Evolutionary conservation across 2,113 vertebrate species (phyloP), one percentile per base, ranked within the genome.

Genomic region (Malurus melanocephalus): DNA sequence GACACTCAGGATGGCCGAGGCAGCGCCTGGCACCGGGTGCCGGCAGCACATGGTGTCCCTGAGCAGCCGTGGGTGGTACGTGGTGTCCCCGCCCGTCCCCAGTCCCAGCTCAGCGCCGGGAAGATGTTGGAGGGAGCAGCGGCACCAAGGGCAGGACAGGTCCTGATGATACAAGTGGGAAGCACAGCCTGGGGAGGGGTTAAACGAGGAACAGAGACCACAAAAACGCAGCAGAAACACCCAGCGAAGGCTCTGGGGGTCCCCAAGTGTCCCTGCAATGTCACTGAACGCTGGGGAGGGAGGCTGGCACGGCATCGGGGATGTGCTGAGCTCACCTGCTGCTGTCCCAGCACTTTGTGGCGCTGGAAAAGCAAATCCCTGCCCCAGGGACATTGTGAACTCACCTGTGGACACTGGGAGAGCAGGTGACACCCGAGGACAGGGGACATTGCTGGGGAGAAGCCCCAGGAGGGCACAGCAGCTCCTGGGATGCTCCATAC

Each of bases 21-120:
- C 83, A 77, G 90, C 3, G 22, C 83, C 90, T 56, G 87, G 61
- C 71, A 65, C 90, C 26, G 35, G 43, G 61, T 3, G 3, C 61
- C 4, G 10, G 65, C 4, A 7, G 59, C 9, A 18, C 30, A 3
- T 6, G 21, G 11, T 32, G 67, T 38, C 86, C 81, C 78, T 22
- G 13, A 28, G 74, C 42, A 15, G 8, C 53, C 30, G 38, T 38
- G 38, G 0, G 57, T 2, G 23, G 69, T 8, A n/a, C 38, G 8
- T 0, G 13, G n/a, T 23, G 65, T 68, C 84, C 83, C 83, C 26
- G 30, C 65, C 55, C 35, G 35, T 13, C 51, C 51, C 60, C 43
- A 11, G 21, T 4, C 74, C 65, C 0, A 11, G 84, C 51, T 6
- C 0, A 2, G 4, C 0, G 14, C 1, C 1, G 11, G 77, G 77